A percentile compares a stretch with the other conserved stretches of the same genome.
Conservation (phyloP, 2,888 invertebrate species). For the Germaria angustata region DNA sequence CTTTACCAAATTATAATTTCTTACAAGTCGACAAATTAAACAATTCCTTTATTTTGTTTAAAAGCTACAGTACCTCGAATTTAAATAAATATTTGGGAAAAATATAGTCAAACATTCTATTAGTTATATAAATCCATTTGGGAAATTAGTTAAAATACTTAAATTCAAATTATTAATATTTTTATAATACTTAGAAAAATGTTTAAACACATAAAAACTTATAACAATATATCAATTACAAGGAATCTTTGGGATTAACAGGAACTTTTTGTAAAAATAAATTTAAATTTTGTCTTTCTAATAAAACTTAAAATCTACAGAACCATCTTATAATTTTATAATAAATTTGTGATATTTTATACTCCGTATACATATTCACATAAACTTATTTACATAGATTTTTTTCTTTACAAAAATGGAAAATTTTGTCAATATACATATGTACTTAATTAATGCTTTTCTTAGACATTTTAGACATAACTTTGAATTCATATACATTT, state of each 20-base stretch:
- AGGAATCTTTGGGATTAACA: constrained; percentile 8
- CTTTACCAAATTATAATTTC: no score
- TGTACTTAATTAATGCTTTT: constrained; percentile 34
- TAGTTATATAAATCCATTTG: constrained; percentile 22
- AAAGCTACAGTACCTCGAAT: neutral
- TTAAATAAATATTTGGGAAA: constrained; percentile 13
- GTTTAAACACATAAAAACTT: constrained; percentile 25
- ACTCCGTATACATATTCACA: neutral
- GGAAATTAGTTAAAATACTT: constrained; percentile 21
- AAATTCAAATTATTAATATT: constrained; percentile 15
- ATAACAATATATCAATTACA: constrained; percentile 16
- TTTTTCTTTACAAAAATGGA: constrained; percentile 22
- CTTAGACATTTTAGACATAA: no score
- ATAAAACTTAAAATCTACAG: constrained; percentile 44
- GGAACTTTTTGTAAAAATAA: constrained; percentile 8
- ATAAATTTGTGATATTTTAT: constrained; percentile 1
- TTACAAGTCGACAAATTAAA: neutral
- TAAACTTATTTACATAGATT: constrained; percentile 49
- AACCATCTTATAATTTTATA: constrained; percentile 25
- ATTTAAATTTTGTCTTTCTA: constrained; percentile 25
- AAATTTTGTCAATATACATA: constrained; percentile 23
- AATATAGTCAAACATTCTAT: neutral
- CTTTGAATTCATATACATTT: no score
- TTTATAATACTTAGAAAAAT: constrained; percentile 23
- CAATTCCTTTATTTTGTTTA: constrained; percentile 17